Evolutionary conservation across 2,113 vertebrate species (phyloP).

Genomic region (Apistogramma diplotaenia): DNA sequence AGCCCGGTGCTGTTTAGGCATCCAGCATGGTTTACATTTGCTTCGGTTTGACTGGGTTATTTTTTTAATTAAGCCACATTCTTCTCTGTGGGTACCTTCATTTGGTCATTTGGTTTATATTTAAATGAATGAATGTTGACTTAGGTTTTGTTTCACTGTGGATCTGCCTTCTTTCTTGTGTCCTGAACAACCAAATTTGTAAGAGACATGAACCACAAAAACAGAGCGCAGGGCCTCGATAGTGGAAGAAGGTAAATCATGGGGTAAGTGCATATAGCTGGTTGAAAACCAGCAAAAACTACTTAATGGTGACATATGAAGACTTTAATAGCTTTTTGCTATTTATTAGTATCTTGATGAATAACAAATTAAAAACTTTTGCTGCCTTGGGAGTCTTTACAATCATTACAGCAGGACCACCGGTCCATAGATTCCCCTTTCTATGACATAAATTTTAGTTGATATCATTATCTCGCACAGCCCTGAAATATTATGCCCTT

Average conservation of each 20-base stretch:
- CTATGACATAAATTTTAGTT: conserved; percentile 35
- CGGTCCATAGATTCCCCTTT: neutral
- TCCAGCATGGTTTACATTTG: neutral
- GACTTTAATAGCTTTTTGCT: neutral
- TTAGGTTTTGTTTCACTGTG: neutral
- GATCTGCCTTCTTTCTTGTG: neutral
- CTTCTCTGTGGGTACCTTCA: neutral
- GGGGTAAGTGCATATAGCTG: neutral
- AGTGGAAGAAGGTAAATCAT: neutral
- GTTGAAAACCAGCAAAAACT: neutral
- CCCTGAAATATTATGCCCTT: conserved; percentile 36
- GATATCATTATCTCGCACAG: conserved; percentile 20
- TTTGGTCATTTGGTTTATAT: neutral
- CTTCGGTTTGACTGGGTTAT: neutral
- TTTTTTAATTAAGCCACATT: neutral
- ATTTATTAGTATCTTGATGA: neutral
- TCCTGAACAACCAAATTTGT: neutral
- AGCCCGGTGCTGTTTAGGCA: neutral
- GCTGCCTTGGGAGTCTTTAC: neutral
- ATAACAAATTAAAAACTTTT: neutral
- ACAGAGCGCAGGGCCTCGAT: neutral
- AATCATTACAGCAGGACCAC: conserved; percentile 3
- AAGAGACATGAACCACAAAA: neutral
- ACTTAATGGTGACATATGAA: neutral
- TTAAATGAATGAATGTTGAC: neutral